Conservation (phyloP, 2,113 vertebrate species). For the Catharus fuscescens region DNA sequence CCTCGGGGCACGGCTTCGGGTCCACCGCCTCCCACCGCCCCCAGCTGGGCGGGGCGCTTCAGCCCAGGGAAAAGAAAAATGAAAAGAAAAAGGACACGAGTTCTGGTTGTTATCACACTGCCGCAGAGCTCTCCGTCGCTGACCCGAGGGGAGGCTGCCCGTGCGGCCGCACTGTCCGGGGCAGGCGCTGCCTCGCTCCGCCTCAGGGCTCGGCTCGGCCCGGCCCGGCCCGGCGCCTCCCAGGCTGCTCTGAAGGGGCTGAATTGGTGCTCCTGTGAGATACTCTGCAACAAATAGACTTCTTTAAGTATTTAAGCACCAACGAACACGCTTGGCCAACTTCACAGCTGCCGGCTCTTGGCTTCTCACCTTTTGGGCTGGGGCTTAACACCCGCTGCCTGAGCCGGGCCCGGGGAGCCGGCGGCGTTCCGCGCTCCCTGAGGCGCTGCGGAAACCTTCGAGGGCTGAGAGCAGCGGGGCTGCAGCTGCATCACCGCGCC, state of each 20-base stretch:
- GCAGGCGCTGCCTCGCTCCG: background rate
- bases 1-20: background rate
- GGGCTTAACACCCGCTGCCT: background rate
- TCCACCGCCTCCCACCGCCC: rapidly evolving
- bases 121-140: background rate
- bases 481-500: background rate
- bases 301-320: background rate
- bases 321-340: background rate
- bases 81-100: background rate
- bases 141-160: no score
- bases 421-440: background rate
- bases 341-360: background rate
- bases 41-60: background rate
- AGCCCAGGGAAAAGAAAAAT: background rate
- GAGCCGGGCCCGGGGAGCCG: rapidly evolving
- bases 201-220: background rate
- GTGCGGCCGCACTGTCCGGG: background rate
- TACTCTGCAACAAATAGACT: background rate
- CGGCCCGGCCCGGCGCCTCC: rapidly evolving
- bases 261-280: background rate
- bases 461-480: background rate
- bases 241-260: rapidly evolving
- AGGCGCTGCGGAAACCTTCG: background rate
- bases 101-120: rapidly evolving
- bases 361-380: background rate